Evolutionary conservation across 2,888 invertebrate genomes (phyloP).

Genomic region (Leptarthrus brevirostris): DNA sequence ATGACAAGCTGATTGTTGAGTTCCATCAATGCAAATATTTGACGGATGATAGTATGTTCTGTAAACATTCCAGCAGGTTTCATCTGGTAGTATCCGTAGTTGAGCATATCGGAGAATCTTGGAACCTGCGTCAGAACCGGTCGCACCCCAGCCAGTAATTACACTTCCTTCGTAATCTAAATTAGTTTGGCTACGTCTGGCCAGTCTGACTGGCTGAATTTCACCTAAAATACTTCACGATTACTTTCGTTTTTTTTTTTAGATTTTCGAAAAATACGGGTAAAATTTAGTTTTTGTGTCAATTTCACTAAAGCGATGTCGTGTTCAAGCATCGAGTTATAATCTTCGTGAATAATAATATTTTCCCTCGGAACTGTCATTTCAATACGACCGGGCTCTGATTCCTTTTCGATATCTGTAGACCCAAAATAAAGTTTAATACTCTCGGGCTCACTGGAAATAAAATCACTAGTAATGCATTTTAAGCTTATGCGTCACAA

Average conservation of each 20-base stretch:
- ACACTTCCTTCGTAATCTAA: background rate
- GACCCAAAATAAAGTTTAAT: slow-evolving; percentile 6
- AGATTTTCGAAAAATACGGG: background rate
- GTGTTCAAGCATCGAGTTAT: background rate
- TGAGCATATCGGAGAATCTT: slow-evolving; percentile 19
- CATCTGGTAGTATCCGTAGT: slow-evolving; percentile 11
- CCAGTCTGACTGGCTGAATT: slow-evolving; percentile 6
- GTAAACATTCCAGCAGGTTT: background rate
- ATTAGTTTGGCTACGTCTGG: slow-evolving; percentile 3
- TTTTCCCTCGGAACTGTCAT: background rate
- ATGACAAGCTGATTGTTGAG: background rate
- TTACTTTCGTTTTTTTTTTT: background rate
- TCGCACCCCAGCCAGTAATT: slow-evolving; percentile 26
- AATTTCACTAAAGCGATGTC: slow-evolving; percentile 10
- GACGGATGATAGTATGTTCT: slow-evolving; percentile 13
- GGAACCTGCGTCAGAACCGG: background rate
- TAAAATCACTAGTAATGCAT: background rate
- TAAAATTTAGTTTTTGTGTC: background rate
- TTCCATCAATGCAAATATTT: slow-evolving; percentile 26
- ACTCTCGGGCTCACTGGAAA: background rate
- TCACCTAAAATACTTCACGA: background rate
- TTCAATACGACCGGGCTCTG: slow-evolving; percentile 8
- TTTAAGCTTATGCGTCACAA: too few relatives aligned
- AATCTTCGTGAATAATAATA: slow-evolving; percentile 1
- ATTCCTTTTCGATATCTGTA: background rate